phyloP scores from a whole-genome alignment of 2,888 invertebrate species.

The Ptilodon capucinus region DNA sequence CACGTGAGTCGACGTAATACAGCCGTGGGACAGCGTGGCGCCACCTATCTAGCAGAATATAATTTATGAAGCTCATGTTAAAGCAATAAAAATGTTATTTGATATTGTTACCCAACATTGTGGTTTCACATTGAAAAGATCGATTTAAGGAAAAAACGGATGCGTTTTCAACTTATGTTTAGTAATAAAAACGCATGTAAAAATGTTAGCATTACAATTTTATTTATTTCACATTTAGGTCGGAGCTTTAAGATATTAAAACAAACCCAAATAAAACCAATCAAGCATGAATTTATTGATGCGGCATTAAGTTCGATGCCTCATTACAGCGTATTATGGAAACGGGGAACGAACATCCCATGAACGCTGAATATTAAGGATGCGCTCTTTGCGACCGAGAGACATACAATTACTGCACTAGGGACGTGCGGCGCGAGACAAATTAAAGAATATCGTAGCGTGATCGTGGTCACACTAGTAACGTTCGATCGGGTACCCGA shows the following conservation, averaged over 20 bases:
- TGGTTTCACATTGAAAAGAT: not conserved
- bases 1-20: constrained; percentile 41
- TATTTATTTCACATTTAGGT: not conserved
- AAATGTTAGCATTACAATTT: too few species aligned
- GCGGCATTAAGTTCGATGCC: constrained; percentile 54
- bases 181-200: not conserved
- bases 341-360: constrained; percentile 53
- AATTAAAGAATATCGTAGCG: constrained; percentile 24
- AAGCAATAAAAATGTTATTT: constrained; percentile 24
- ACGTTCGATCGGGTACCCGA: constrained; percentile 32
- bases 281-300: constrained; percentile 62
- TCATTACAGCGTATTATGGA: constrained; percentile 60
- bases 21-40: constrained; percentile 60
- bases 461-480: constrained; percentile 29
- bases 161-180: not conserved
- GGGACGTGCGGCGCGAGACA: constrained; percentile 18
- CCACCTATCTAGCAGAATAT: constrained; percentile 38
- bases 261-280: constrained; percentile 45
- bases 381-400: constrained; percentile 19
- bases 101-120: constrained; percentile 13
- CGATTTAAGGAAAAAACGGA: not conserved
- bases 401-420: constrained; percentile 12
- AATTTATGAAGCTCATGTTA: constrained; percentile 22
- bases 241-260: constrained; percentile 5
- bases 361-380: constrained; percentile 55